Percentiles rank a stretch among this genome's conserved stretches.
Evolutionary conservation across 2,113 vertebrate species (phyloP).

Genomic region (Capreolus pygargus): DNA sequence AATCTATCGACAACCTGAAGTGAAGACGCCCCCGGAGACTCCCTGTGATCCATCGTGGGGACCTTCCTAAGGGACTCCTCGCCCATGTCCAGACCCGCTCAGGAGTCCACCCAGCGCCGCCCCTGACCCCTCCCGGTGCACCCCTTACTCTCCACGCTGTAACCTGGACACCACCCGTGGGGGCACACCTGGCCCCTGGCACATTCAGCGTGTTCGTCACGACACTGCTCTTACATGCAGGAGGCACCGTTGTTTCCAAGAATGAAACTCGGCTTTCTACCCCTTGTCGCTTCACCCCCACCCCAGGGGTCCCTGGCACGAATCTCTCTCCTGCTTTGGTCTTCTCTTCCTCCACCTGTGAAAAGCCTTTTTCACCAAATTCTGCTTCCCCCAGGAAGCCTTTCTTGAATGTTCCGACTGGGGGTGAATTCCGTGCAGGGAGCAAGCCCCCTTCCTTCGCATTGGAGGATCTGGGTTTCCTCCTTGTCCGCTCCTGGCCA

Average conservation of each 20-base stretch:
- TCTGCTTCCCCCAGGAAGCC: neutral
- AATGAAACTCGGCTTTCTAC: neutral
- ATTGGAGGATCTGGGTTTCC: neutral
- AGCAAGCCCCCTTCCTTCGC: neutral
- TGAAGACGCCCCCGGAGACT: accelerated
- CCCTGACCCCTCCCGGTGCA: accelerated
- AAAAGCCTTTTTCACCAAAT: neutral
- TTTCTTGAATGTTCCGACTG: neutral
- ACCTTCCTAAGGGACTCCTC: neutral
- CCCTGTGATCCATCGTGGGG: too few relatives aligned
- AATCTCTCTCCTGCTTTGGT: neutral
- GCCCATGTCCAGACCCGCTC: neutral
- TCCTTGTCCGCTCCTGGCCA: neutral
- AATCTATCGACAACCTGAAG: accelerated
- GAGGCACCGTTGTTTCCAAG: neutral
- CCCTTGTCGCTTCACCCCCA: accelerated
- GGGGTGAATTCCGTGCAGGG: too few relatives aligned
- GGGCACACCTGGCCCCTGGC: neutral
- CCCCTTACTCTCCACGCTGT: neutral
- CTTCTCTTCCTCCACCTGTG: neutral
- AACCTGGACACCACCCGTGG: neutral
- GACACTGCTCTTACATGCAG: accelerated
- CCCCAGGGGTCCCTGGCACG: accelerated
- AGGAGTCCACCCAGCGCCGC: neutral
- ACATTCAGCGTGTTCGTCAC: accelerated